Conservation (phyloP, 2,888 invertebrate species). For the Pyrrhia umbra region DNA sequence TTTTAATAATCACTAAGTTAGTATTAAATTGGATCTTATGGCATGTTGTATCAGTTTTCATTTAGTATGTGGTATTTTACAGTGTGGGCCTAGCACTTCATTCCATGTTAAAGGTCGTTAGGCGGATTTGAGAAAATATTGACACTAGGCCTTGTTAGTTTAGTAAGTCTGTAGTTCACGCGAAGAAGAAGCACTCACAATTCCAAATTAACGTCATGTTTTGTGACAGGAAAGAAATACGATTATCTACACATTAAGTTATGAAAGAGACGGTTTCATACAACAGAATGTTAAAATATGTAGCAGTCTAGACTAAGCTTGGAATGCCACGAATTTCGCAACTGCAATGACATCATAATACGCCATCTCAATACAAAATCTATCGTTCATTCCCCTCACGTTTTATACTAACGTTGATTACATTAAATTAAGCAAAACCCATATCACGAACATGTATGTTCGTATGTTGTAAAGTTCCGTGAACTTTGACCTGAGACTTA, state of each 20-base stretch:
- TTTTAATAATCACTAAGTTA: not conserved
- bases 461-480: conserved; percentile 48
- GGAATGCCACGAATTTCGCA: conserved; percentile 30
- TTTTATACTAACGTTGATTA: conserved; percentile 52
- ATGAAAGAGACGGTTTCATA: too few relatives aligned
- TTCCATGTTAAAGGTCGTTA: too few relatives aligned
- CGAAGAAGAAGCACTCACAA: too few relatives aligned
- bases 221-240: too few relatives aligned
- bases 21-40: not conserved
- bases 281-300: too few relatives aligned
- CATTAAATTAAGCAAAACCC: conserved; percentile 56
- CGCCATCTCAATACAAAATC: conserved; percentile 45
- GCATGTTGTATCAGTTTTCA: not conserved
- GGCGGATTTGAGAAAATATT: too few relatives aligned
- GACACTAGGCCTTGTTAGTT: too few relatives aligned
- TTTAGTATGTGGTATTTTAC: not conserved
- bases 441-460: conserved; percentile 48
- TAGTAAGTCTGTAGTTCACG: too few relatives aligned
- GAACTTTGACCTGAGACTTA: conserved; percentile 55
- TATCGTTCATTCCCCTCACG: conserved; percentile 51
- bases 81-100: too few relatives aligned
- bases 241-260: too few relatives aligned
- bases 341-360: conserved; percentile 52
- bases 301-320: conserved; percentile 38
- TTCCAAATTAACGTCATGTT: too few relatives aligned